Base-by-base conservation (phyloP, 2,888 invertebrate genomes). In the Tenthredo amoena region DNA sequence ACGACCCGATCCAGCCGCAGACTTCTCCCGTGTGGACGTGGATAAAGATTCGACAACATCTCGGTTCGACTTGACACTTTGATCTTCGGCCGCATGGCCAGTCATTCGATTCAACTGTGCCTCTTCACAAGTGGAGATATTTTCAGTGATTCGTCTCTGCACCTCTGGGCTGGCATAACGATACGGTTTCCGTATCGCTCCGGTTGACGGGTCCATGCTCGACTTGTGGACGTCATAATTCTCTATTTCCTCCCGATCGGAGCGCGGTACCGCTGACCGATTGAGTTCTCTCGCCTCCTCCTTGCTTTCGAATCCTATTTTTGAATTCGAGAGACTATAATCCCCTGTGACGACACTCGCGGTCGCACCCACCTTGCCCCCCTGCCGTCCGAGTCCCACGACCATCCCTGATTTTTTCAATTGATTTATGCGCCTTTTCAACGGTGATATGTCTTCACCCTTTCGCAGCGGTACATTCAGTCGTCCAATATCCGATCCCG, bases 371-470 rank as follows among this genome's bases (percentile, higher is more conserved):
- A 0, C 31, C 21, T 31, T 34, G 34, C 71, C 26, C 5, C 37
- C 37, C 71, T 37, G 34, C 9, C 68, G 12, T 4, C 43, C 12
- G 9, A 9, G n/a, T 18, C 40, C n/a, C 10, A 9, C 21, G 40
- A 40, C 43, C 10, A n/a, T 43, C 12, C 10, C 72, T n/a, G 26
- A 74, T 43, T n/a, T n/a, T 43, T 43, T 74, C 72, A 74, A 74
- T 43, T 74, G 72, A 74, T 43, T 74, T 26, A 74, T 74, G n/a
- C 72, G 72, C 43, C 72, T 74, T 21, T 43, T 74, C 43, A 74
- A 26, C 40, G 72, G 72, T 4, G 72, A 74, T 43, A 74, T 21
- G 3, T 74, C 72, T 10, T 74, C 43, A 40, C 40, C 72, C 21
- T 6, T 74, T 43, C 26, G 21, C 43, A 74, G 21, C 43, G 72